Percentiles rank a stretch among this genome's conserved stretches.
Evolutionary conservation across 2,113 vertebrate genomes (phyloP).

Genomic region (Todiramphus chloris): DNA sequence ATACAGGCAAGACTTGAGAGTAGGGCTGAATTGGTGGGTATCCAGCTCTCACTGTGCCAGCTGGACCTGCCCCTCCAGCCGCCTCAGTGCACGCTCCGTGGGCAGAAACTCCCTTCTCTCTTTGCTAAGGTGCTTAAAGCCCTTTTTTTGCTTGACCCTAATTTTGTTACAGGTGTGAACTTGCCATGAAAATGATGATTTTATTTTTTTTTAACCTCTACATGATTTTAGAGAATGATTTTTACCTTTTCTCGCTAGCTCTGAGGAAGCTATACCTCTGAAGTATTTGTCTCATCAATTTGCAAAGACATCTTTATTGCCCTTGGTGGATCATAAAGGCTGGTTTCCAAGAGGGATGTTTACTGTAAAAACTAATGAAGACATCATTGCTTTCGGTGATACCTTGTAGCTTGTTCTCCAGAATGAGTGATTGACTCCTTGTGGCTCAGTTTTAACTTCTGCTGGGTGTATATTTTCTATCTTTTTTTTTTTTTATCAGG

Average conservation of each 20-base stretch:
- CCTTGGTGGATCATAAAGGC: constrained; percentile 21
- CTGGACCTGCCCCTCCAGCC: neutral
- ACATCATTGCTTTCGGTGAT: constrained; percentile 15
- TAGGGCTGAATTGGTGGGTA: neutral
- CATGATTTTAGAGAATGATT: neutral
- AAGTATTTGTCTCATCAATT: constrained; percentile 53
- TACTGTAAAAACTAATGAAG: constrained; percentile 60
- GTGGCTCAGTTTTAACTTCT: constrained; percentile 11
- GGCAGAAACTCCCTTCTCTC: neutral
- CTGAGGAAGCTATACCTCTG: neutral
- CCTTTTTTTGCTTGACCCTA: neutral
- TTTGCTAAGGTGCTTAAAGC: neutral
- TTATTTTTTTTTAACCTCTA: neutral
- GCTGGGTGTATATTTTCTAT: neutral
- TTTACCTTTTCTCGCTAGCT: neutral
- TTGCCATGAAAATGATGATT: neutral
- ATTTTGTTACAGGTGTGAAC: neutral
- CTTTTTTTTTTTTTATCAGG: constrained; percentile 11
- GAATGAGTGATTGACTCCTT: constrained; percentile 21
- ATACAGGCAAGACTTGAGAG: neutral
- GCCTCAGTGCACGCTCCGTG: neutral
- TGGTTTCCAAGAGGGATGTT: constrained; percentile 24
- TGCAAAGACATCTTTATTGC: constrained; percentile 48
- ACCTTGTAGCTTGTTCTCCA: neutral
- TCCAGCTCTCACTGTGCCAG: neutral